Conservation (phyloP, 2,797 vertebrate species). For the Manis pentadactyla region DNA sequence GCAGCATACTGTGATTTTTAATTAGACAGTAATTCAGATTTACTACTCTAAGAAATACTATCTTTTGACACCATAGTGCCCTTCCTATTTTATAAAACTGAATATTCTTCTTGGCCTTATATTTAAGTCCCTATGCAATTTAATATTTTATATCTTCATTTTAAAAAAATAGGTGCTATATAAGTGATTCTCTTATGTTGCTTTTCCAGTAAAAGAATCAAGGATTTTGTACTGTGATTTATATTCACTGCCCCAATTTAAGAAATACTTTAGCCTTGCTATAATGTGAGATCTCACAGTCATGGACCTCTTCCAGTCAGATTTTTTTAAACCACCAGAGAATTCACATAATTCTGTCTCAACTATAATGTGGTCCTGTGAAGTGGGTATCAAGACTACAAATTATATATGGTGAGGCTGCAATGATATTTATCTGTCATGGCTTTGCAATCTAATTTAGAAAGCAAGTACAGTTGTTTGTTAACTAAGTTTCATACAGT, state of each 20-base stretch:
- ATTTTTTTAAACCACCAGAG: constrained; percentile 47
- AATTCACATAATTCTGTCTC: not conserved
- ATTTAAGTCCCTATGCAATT: constrained; percentile 91
- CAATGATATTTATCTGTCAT: constrained; percentile 73
- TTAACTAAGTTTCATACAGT: constrained; percentile 68
- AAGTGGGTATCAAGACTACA: not conserved
- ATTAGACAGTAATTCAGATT: constrained; percentile 85
- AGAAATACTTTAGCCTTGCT: constrained; percentile 67
- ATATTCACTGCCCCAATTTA: constrained; percentile 83
- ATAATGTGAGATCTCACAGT: constrained; percentile 58
- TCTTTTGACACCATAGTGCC: constrained; percentile 88
- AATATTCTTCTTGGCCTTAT: constrained; percentile 90
- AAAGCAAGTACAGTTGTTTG: constrained; percentile 77
- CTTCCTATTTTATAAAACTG: constrained; percentile 86
- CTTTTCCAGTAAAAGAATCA: constrained; percentile 85
- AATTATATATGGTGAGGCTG: constrained; percentile 48
- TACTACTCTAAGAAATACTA: constrained; percentile 77
- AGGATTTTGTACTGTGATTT: constrained; percentile 88
- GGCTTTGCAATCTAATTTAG: constrained; percentile 78
- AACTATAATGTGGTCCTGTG: not conserved
- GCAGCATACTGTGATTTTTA: constrained; percentile 91
- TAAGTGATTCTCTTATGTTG: constrained; percentile 83
- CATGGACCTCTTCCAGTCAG: not conserved
- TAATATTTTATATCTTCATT: constrained; percentile 88
- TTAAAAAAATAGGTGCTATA: constrained; percentile 82